Base-by-base conservation (phyloP, 1,140 invertebrate species). In the Tenebrio molitor region DNA sequence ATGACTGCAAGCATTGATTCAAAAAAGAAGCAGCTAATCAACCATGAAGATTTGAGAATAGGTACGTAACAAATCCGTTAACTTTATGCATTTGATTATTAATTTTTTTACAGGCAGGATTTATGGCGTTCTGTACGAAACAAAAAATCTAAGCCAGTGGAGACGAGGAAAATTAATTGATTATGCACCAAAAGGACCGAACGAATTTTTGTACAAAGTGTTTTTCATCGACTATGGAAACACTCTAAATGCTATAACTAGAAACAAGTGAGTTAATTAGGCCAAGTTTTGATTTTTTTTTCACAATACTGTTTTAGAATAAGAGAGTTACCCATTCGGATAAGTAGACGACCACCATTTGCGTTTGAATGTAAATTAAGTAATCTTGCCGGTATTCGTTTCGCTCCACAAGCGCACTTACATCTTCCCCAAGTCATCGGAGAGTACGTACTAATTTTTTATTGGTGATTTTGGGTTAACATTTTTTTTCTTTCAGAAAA, bases 211-310 rank as follows among this genome's bases (percentile, higher is more conserved):
- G 0, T 78, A 75, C 41, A 72, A 76, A 23, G 66, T 78, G 25
- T 73, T 67, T 36, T 76, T 76, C 25, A 75, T 78, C 21, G 77
- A 78, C 67, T 75, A 76, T 58, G 77, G 77, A 29, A 76, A 70
- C 21, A 74, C 44, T 0, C 73, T n/a, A n/a, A 76, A 34, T 58
- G 25, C n/a, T 14, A 50, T 76, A 7, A 70, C 74, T 5, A 34
- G 5, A 8, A 53, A 33, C 33, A 75, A 66, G 75, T 77, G 3
- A 39, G n/a, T 5, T 39, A 39, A 5, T 7, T 39, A 8, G 12
- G 2, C 2, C 4, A 39, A 7, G 36, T 39, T 39, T 5, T 39
- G 12, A 39, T n/a, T n/a, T 39, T 12, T 39, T 39, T 7, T 39
- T 39, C 12, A 8, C 3, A 29, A 29, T 4, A 29, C 12, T 5